Conservation (phyloP, 1,140 invertebrate genomes). For the Brachionus calyciflorus region DNA sequence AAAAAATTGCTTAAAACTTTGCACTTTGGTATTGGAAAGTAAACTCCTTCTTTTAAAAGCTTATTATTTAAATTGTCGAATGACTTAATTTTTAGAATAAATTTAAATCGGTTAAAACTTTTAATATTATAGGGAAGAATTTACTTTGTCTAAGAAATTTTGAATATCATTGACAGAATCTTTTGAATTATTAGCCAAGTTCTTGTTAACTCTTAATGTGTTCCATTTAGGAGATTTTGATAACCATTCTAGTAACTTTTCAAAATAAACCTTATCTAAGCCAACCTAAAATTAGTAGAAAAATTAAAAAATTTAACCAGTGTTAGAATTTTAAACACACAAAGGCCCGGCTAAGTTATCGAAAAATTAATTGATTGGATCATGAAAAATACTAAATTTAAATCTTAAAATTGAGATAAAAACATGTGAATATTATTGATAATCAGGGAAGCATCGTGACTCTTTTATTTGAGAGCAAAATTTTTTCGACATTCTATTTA, state of each 20-base stretch:
- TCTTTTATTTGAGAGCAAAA: no score
- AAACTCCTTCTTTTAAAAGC: neutral
- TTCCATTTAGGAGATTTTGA: slow-evolving; percentile 9
- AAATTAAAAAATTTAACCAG: no score
- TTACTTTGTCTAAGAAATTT: slow-evolving; percentile 9
- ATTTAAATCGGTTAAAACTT: neutral
- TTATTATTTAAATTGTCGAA: neutral
- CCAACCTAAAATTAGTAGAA: neutral
- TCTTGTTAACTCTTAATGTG: slow-evolving; percentile 5
- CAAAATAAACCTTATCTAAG: neutral
- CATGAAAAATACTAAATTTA: no score
- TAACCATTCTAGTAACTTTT: neutral
- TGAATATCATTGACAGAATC: neutral
- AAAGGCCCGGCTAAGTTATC: no score
- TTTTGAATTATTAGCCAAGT: neutral
- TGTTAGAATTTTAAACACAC: no score
- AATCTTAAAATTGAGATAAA: no score
- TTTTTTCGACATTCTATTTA: no score
- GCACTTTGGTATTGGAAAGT: neutral
- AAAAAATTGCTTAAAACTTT: neutral
- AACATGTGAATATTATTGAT: no score
- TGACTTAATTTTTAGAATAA: neutral
- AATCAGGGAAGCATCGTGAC: no score
- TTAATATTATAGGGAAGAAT: neutral
- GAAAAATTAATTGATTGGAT: no score